A percentile compares a stretch with the other conserved stretches of the same genome.
These are phyloP conservation scores for Hycleus phaleratus DNA, from an alignment of 1,140 invertebrate species.

Conservation along the genomic window DNA sequence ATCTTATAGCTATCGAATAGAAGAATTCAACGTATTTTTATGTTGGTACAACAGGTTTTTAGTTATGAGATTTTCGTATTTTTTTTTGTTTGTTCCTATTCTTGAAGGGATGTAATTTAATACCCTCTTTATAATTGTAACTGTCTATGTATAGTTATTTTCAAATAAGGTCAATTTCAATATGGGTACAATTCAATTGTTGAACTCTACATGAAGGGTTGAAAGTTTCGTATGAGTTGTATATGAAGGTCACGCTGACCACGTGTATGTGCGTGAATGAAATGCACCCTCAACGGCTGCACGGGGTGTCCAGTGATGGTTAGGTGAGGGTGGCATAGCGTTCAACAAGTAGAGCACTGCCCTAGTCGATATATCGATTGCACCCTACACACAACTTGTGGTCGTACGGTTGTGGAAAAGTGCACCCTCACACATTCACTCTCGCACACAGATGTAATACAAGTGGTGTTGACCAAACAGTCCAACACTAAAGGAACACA, in stretches of 20 bases:
- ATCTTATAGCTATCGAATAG: background rate
- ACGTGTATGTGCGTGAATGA: constrained; percentile 23
- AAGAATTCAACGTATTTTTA: background rate
- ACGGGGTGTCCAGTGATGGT: constrained; percentile 7
- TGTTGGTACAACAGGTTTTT: background rate
- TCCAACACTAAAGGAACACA: too few relatives aligned
- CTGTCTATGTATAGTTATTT: background rate
- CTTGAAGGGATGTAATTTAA: constrained; percentile 18
- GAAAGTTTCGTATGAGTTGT: too few relatives aligned
- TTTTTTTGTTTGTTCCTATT: background rate
- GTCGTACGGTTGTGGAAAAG: constrained; percentile 11
- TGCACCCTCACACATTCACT: constrained; percentile 2
- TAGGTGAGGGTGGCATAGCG: background rate
- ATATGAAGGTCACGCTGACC: background rate
- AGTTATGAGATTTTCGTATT: constrained; percentile 9
- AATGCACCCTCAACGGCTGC: constrained; percentile 16
- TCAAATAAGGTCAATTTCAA: background rate
- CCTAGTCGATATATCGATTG: constrained; percentile 29
- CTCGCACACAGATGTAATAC: background rate
- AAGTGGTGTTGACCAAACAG: constrained; percentile 1
- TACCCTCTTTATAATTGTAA: constrained; percentile 3
- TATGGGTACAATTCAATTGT: too few relatives aligned
- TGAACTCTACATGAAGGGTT: too few relatives aligned
- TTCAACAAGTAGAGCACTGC: constrained; percentile 30
- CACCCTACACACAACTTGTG: constrained; percentile 13